Conservation (phyloP, 2,113 vertebrate species). For the Paralichthys olivaceus region DNA sequence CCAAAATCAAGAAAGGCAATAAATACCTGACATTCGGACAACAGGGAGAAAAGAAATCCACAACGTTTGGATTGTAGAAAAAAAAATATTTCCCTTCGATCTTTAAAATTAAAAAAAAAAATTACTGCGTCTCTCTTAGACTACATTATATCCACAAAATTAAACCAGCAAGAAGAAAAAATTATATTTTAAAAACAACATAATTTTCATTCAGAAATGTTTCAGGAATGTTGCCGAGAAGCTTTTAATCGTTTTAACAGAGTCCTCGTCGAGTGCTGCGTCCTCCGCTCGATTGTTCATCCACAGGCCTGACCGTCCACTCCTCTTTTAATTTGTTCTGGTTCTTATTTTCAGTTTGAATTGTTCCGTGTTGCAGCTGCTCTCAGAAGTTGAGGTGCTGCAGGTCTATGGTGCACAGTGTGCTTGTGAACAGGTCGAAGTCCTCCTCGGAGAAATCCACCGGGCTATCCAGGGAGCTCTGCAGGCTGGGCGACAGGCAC, state of each 20-base stretch:
- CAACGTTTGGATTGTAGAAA: constrained; percentile 52
- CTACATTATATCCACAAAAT: constrained; percentile 44
- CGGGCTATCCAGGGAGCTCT: constrained; percentile 87
- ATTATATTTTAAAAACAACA: constrained; percentile 14
- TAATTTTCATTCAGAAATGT: constrained; percentile 48
- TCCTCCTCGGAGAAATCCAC: constrained; percentile 93
- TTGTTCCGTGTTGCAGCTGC: not conserved
- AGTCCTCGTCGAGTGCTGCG: constrained; percentile 3
- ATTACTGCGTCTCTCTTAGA: constrained; percentile 12
- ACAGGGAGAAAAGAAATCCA: constrained; percentile 56
- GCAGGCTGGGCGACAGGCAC: constrained; percentile 85
- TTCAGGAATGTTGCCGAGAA: constrained; percentile 79
- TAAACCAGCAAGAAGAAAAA: constrained; percentile 37
- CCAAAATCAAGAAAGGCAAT: constrained; percentile 46
- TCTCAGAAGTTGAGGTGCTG: constrained; percentile 88
- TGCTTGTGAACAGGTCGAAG: constrained; percentile 93
- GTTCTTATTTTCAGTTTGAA: not conserved
- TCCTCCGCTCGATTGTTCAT: constrained; percentile 58
- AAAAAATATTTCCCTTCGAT: constrained; percentile 36
- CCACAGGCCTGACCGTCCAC: constrained; percentile 12
- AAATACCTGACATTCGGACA: constrained; percentile 80
- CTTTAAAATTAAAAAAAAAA: constrained; percentile 52
- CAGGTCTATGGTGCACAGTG: constrained; percentile 91
- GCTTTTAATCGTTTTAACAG: constrained; percentile 34
- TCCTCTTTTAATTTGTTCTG: not conserved